Base-by-base conservation (phyloP, 2,113 vertebrate genomes). In the Tupaia tana region DNA sequence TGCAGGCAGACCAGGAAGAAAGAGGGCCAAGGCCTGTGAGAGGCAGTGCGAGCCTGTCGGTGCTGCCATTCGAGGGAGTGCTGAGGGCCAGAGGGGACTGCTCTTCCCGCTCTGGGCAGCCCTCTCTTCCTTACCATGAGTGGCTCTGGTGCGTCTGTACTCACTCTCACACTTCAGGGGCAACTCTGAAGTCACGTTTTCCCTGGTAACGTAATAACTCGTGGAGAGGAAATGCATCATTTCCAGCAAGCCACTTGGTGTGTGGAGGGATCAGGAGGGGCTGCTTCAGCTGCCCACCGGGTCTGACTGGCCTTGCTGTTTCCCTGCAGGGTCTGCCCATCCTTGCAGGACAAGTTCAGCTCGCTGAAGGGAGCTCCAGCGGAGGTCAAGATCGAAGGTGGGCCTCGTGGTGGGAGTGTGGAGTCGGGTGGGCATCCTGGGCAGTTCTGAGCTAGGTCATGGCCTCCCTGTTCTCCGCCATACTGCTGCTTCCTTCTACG, bases 361-460 rank as follows among this genome's bases (percentile, higher is more conserved):
- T 80, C 63, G 0, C 66, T 98, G 58, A 98, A 95, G 75, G 90
- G 98, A 31, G 94, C 94, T 61, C 97, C 98, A 15, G 88, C 90
- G 1, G 98, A 99, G 61, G 27, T 93, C 73, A 93, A 99, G 86
- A 97, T 94, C 61, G 98, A 98, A 98, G 99, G 99, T 99, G 98
- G 96, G 86, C 71, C 75, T 94, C 7, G 3, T 81, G 71, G 27
- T 7, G 6, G 73, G 78, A 66, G 14, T 66, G 19, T 54, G 25
- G 54, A 43, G 19, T 82, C 16, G 74, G 71, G 22, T 18, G 64
- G 82, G 18, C 20, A 8, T 64, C 81, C 9, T 85, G 90, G 77
- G n/a, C 13, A 64, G 0, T 81, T 77, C 79, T 74, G 25, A 79
- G 43, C 86, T 81, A 85, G 56, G 19, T 52, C 54, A 54, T 9